These are phyloP conservation scores for Triops longicaudatus DNA, from an alignment of 1,140 invertebrate species.

Conservation along the genomic window DNA sequence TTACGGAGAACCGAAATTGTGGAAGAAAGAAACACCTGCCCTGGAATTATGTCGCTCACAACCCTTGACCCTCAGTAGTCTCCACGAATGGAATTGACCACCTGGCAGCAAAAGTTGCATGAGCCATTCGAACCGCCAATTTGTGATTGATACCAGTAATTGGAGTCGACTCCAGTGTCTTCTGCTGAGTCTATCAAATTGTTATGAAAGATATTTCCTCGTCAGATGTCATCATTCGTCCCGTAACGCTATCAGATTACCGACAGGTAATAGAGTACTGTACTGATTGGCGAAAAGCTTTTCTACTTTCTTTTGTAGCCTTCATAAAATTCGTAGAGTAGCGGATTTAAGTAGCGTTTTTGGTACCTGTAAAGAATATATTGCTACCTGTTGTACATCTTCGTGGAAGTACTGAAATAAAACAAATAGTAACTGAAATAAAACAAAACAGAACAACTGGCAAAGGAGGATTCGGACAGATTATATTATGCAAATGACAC, in stretches of 20 bases:
- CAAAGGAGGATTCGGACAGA: not conserved
- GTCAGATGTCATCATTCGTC: too few relatives aligned
- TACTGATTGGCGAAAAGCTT: too few relatives aligned
- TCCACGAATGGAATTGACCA: not conserved
- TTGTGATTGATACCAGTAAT: not conserved
- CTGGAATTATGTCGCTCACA: slow-evolving; percentile 1
- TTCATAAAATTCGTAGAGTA: not conserved
- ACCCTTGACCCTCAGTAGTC: not conserved
- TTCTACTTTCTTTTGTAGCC: not conserved
- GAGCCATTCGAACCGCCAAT: not conserved
- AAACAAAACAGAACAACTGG: not conserved
- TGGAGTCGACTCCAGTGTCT: not conserved
- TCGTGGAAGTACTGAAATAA: not conserved
- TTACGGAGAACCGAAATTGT: not conserved
- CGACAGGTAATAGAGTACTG: too few relatives aligned
- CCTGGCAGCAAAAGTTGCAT: not conserved
- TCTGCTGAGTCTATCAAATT: not conserved
- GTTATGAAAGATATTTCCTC: not conserved
- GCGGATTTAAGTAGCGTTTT: not conserved
- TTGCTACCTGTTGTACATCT: not conserved
- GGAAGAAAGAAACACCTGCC: not conserved
- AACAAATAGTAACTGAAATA: too few relatives aligned
- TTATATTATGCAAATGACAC: slow-evolving; percentile 15
- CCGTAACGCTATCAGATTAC: too few relatives aligned
- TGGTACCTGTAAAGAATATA: not conserved